Percentiles rank a stretch among this genome's conserved stretches.
Evolutionary conservation across 2,888 invertebrate genomes (phyloP).

Genomic region (Stenodema calcarata): DNA sequence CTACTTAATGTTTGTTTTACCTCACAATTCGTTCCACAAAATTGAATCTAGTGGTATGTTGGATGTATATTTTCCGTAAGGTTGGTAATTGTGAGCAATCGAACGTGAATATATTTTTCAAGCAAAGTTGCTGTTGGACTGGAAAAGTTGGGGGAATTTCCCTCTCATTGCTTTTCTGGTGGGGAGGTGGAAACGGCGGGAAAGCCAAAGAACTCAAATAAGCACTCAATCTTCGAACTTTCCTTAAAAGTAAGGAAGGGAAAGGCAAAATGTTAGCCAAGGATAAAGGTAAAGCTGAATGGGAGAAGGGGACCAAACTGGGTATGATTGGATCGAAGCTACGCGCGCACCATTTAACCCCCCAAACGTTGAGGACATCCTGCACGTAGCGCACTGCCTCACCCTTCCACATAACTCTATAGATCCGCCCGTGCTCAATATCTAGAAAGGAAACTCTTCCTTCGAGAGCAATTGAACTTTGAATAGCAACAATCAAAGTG

Average conservation of each 20-base stretch:
- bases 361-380: background rate
- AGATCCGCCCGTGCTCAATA: background rate
- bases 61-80: too few relatives aligned
- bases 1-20: too few relatives aligned
- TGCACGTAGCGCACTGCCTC: background rate
- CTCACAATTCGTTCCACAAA: too few relatives aligned
- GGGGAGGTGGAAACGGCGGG: background rate
- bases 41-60: too few relatives aligned
- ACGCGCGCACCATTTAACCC: constrained; percentile 15
- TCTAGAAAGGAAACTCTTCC: background rate
- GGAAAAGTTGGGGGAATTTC: background rate
- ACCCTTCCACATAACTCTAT: background rate
- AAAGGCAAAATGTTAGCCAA: background rate
- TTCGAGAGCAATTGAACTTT: background rate
- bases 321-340: constrained; percentile 22
- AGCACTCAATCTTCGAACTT: constrained; percentile 9
- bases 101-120: background rate
- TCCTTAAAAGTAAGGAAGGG: background rate
- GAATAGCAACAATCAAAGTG: constrained; percentile 8
- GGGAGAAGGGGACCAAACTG: background rate
- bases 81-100: background rate
- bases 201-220: constrained; percentile 1
- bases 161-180: background rate
- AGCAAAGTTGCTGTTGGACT: background rate
- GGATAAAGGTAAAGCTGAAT: background rate